Base-by-base conservation (phyloP, 92 coral and sea anemone genomes). In the Galaxea fascicularis region DNA sequence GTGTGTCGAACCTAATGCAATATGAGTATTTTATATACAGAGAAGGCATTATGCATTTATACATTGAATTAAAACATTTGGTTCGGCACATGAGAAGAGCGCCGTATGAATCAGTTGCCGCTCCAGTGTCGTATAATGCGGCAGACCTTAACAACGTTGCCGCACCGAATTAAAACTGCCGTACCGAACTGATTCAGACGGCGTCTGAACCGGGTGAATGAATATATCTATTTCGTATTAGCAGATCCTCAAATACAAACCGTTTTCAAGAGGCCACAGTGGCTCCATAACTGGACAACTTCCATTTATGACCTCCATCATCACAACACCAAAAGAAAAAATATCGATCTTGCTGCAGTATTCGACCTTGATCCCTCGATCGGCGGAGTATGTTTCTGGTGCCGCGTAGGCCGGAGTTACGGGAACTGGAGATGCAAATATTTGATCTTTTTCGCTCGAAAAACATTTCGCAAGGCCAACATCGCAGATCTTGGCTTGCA, bases 401-500 rank as follows among this genome's bases (percentile, higher is more conserved):
- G 91, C 91, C 16, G 91, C 91, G 68, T 88, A 88, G 10, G 65
- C 58, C 16, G 73, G 88, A 5, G 87, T 75, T 82, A 88, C 91
- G 41, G 88, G 83, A 15, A 52, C 71, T 20, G 82, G 79, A 0
- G 88, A 80, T 14, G 88, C 82, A 74, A 82, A 54, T 62, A 65
- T 82, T 57, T 20, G 20, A 54, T 57, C 12, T 6, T 6, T 35
- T 29, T 68, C 51, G 0, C 53, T 26, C 10, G 87, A 58, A 79
- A 82, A 82, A 15, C 60, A 75, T 82, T 82, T 88, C 15, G 91
- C 91, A 47, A 88, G 44, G 11, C 91, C 91, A 11, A 88, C 71
- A 67, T 88, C 91, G 58, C 88, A 88, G 31, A 88, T 88, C 84
- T 88, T 88, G 26, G 91, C 91, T 69, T 80, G 77, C 52, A 67